Percentiles rank a stretch among this genome's conserved stretches.
phyloP scores from a whole-genome alignment of 2,888 invertebrate genomes.

The Hydrotaea diabolus region DNA sequence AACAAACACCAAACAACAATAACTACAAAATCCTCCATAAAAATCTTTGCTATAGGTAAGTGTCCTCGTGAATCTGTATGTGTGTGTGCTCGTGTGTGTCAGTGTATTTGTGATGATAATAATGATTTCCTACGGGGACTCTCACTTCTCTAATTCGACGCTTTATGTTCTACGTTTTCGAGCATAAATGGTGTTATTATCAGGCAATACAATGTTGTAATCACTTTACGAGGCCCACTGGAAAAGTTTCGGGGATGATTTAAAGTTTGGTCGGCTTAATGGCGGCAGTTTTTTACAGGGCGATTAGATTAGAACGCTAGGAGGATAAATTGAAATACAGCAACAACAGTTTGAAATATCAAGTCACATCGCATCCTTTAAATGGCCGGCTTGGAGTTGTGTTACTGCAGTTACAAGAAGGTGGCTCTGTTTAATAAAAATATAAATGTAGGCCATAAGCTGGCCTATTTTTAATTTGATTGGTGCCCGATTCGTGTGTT shows the following conservation, averaged over 20 bases:
- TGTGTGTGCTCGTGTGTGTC: not conserved
- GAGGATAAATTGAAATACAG: too few relatives aligned
- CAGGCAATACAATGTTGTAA: conserved; percentile 1
- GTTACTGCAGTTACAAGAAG: too few relatives aligned
- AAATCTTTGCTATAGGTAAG: conserved; percentile 9
- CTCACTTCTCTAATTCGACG: not conserved
- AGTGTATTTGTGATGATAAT: conserved; percentile 14
- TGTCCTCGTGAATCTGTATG: not conserved
- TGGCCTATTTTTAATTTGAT: too few relatives aligned
- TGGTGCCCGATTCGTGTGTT: too few relatives aligned
- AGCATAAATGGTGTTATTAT: conserved; percentile 8
- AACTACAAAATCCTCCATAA: conserved; percentile 8
- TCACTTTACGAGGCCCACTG: not conserved
- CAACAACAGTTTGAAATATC: too few relatives aligned
- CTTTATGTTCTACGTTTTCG: not conserved
- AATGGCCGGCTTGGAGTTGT: too few relatives aligned
- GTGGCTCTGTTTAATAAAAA: too few relatives aligned
- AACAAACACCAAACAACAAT: conserved; percentile 7
- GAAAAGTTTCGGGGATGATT: not conserved
- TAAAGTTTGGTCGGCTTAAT: too few relatives aligned
- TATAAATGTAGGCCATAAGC: too few relatives aligned
- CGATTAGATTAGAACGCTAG: too few relatives aligned
- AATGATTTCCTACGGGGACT: not conserved
- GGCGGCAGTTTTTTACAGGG: too few relatives aligned
- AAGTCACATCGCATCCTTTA: too few relatives aligned